phyloP scores from a whole-genome alignment of 2,113 vertebrate genomes.

The Megaceryle maxima region DNA sequence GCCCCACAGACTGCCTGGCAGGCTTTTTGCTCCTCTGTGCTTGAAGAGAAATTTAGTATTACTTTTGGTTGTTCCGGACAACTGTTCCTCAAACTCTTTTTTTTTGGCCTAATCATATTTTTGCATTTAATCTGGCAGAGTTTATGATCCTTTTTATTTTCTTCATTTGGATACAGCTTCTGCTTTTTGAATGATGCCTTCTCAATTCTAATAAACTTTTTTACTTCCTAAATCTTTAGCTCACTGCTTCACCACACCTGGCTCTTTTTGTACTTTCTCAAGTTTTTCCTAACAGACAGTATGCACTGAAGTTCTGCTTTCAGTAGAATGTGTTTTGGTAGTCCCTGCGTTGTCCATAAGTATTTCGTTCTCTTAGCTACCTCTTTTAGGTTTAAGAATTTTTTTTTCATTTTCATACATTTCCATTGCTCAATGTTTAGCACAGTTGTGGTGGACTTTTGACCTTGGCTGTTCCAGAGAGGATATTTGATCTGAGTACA shows the following conservation, averaged over 20 bases:
- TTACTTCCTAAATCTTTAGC: slow-evolving; percentile 28
- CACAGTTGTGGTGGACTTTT: not conserved
- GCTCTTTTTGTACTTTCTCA: not conserved
- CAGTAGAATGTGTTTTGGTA: not conserved
- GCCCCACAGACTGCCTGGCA: not conserved
- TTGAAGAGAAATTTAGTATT: not conserved
- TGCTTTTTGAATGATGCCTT: slow-evolving; percentile 58
- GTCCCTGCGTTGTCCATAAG: not conserved
- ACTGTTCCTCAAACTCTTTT: not conserved
- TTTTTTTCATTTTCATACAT: not conserved
- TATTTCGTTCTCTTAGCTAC: not conserved
- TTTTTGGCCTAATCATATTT: slow-evolving; percentile 40
- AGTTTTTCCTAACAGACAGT: not conserved
- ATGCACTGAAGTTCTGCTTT: not conserved
- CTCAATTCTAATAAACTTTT: slow-evolving; percentile 42
- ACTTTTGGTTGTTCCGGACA: slow-evolving; percentile 11
- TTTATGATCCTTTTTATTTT: slow-evolving; percentile 70
- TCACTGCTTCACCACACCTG: not conserved
- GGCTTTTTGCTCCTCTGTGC: not conserved
- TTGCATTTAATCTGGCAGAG: slow-evolving; percentile 26
- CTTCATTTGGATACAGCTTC: slow-evolving; percentile 60
- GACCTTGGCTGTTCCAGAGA: not conserved
- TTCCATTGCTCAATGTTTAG: not conserved
- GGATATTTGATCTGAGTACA: not conserved
- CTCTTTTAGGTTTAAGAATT: not conserved